A percentile compares a stretch with the other conserved stretches of the same genome.
These are phyloP conservation scores for Cryptus viduatorius DNA, from an alignment of 2,888 invertebrate species.

Conservation along the genomic window DNA sequence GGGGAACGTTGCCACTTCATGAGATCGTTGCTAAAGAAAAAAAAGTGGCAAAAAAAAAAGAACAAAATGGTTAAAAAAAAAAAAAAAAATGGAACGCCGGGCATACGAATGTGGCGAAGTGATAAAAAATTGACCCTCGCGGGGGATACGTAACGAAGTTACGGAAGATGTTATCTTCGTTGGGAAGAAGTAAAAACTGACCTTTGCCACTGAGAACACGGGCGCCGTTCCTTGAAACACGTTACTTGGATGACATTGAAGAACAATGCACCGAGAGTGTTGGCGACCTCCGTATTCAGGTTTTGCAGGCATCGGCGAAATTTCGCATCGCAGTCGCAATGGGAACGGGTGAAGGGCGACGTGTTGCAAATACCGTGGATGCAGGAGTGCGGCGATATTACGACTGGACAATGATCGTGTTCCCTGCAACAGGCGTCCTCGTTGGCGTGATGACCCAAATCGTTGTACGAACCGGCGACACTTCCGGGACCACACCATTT, in stretches of 20 bases:
- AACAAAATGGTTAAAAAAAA: background rate
- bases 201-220: constrained; percentile 89
- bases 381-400: constrained; percentile 87
- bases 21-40: constrained; percentile 23
- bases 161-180: background rate
- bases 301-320: constrained; percentile 90
- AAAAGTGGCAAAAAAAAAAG: constrained; percentile 1
- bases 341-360: constrained; percentile 89
- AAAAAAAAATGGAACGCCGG: background rate
- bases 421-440: constrained; percentile 91
- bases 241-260: constrained; percentile 91
- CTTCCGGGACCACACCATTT: constrained; percentile 93
- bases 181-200: constrained; percentile 78
- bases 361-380: constrained; percentile 89
- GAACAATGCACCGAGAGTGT: constrained; percentile 90
- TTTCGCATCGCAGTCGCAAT: constrained; percentile 91
- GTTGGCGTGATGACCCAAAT: constrained; percentile 88
- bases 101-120: background rate
- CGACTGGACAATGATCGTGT: constrained; percentile 90
- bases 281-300: constrained; percentile 89
- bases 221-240: constrained; percentile 89
- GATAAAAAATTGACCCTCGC: background rate
- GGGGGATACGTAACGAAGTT: background rate
- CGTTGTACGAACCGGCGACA: constrained; percentile 87
- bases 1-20: constrained; percentile 55